Base-by-base conservation (phyloP, 2,113 vertebrate species). In the Haemorhous mexicanus region DNA sequence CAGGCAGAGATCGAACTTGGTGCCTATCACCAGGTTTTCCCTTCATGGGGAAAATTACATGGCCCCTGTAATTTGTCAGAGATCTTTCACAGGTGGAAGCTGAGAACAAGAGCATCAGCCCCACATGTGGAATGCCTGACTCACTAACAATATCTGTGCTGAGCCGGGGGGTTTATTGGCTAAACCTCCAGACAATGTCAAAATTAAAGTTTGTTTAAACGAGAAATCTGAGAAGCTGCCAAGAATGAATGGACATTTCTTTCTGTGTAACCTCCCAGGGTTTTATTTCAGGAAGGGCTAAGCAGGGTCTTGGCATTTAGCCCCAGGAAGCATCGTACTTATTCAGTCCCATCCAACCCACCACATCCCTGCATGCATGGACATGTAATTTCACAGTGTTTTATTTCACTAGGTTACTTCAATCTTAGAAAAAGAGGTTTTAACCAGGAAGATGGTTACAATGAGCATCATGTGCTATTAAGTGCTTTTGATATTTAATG, bases 211-310 rank as follows among this genome's bases (percentile, higher is more conserved):
- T 79, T 69, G 19, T 70, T 55, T 72, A 86, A 83, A 93, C 56
- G 28, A 74, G 17, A 50, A 58, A 88, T 43, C 49, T 59, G 55
- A 92, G 75, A 84, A 93, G 27, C 56, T 84, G 46, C 39, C 80
- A 81, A 74, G 56, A 91, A 82, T 20, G 46, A 84, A 85, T 11
- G 47, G 61, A 90, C 30, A 73, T 76, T 89, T 92, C 35, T 67
- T 91, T 37, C 30, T 59, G 43, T 70, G 32, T 50, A 77, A 66
- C 26, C 26, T 70, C 70, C 27, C 32, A 82, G 47, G 32, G 15
- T 69, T 83, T 92, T 66, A 66, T 95, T 90, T 92, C 62, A 83
- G 78, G 89, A 89, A 86, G 47, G 30, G 39, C 90, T 95, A 83
- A 84, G 30, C 39, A 58, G 69, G 21, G 37, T 30, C 39, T 46